Evolutionary conservation across 2,113 vertebrate genomes (phyloP).

Genomic region (Acinonyx jubatus): DNA sequence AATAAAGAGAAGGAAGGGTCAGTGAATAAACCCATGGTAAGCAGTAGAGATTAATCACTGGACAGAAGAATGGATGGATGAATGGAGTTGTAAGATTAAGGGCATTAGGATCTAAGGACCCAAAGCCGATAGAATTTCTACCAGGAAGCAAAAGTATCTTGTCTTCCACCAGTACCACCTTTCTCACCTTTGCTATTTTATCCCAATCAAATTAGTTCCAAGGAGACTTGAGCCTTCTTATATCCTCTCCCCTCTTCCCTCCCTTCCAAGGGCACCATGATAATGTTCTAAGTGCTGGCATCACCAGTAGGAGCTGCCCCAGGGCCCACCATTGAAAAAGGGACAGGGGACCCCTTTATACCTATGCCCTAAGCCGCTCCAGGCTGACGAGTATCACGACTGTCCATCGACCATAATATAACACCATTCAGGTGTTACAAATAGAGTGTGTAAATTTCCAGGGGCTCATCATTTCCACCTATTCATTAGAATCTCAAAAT

Average conservation of each 20-base stretch:
- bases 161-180: not conserved
- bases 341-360: not conserved
- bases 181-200: not conserved
- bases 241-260: no score
- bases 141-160: not conserved
- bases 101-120: not conserved
- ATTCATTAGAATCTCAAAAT: not conserved
- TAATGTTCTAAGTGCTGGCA: not conserved
- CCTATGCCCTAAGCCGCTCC: not conserved
- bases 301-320: not conserved
- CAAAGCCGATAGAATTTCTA: not conserved
- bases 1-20: not conserved
- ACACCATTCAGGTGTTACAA: not conserved
- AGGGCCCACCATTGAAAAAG: not conserved
- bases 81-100: not conserved
- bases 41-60: not conserved
- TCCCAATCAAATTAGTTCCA: not conserved
- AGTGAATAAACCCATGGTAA: not conserved
- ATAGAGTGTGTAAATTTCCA: not conserved
- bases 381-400: not conserved
- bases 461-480: not conserved
- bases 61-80: not conserved
- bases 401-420: not conserved
- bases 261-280: not conserved
- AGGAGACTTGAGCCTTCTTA: not conserved